Evolutionary conservation across 2,888 invertebrate genomes (phyloP).

Genomic region (Ommatoiulus sabulosus): DNA sequence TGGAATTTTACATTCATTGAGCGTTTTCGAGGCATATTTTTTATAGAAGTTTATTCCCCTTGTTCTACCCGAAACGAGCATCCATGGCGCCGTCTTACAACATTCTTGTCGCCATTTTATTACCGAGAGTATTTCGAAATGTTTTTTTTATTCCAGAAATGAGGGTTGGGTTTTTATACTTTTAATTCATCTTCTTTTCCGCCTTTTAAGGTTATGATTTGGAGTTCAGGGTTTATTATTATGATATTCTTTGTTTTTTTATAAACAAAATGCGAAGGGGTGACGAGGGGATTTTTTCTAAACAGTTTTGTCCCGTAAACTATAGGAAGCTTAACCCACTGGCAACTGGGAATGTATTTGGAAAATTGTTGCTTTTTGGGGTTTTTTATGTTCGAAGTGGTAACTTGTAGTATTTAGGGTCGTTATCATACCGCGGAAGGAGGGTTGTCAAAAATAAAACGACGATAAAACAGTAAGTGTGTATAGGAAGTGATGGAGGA

Average conservation of each 20-base stretch:
- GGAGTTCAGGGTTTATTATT: slow-evolving; percentile 41
- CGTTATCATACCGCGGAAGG: not conserved
- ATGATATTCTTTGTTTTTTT: not conserved
- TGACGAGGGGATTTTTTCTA: not conserved
- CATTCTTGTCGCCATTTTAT: slow-evolving; percentile 41
- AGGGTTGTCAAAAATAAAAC: not conserved
- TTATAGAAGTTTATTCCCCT: slow-evolving; percentile 4
- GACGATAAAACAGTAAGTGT: not conserved
- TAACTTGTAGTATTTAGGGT: not conserved
- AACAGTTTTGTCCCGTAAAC: slow-evolving; percentile 11
- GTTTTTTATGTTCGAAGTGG: not conserved
- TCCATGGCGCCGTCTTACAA: slow-evolving; percentile 22
- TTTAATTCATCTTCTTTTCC: slow-evolving; percentile 32
- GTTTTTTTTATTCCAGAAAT: not conserved
- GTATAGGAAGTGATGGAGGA: slow-evolving; percentile 6
- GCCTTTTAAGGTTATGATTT: slow-evolving; percentile 38
- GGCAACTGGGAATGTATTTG: not conserved
- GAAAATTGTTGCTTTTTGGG: not conserved
- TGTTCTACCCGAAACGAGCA: not conserved
- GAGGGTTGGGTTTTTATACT: slow-evolving; percentile 21
- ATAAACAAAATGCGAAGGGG: not conserved
- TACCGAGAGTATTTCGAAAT: not conserved
- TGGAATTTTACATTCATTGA: slow-evolving; percentile 1
- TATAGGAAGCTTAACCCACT: not conserved
- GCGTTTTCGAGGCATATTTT: slow-evolving; percentile 15